Percentiles rank a stretch among this genome's conserved stretches.
These are phyloP conservation scores for Temnothorax rugatulus DNA, from an alignment of 2,888 invertebrate genomes.

Conservation along the genomic window DNA sequence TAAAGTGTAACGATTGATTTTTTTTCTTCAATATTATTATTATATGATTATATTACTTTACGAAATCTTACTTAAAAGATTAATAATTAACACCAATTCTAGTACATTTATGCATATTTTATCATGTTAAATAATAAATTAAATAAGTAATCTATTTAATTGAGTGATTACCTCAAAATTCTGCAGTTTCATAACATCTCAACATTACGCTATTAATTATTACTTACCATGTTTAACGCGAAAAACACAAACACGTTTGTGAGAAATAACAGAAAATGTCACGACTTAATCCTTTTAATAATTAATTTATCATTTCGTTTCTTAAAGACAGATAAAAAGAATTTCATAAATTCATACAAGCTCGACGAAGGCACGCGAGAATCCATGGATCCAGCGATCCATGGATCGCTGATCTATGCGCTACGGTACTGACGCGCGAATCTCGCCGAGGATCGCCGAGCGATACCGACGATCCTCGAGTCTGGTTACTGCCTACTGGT, in stretches of 20 bases:
- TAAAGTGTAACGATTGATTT: not conserved
- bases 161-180: not conserved
- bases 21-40: not conserved
- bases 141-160: conserved; percentile 5
- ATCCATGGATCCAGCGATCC: not conserved
- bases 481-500: too few species aligned
- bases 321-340: not conserved
- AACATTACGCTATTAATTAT: not conserved
- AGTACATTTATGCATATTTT: not conserved
- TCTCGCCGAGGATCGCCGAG: conserved; percentile 57
- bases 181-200: too few species aligned
- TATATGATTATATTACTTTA: too few species aligned
- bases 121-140: not conserved
- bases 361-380: not conserved
- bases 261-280: not conserved
- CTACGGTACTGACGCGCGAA: conserved; percentile 54
- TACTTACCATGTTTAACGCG: not conserved
- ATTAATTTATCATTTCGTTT: conserved; percentile 2
- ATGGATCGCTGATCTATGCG: conserved; percentile 21
- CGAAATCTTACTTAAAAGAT: not conserved
- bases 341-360: not conserved
- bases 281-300: not conserved
- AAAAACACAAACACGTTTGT: not conserved
- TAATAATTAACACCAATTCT: not conserved
- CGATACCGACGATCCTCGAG: conserved; percentile 21